These are phyloP conservation scores for Malthinus flaveolus DNA, from an alignment of 2,888 invertebrate species.

Conservation along the genomic window DNA sequence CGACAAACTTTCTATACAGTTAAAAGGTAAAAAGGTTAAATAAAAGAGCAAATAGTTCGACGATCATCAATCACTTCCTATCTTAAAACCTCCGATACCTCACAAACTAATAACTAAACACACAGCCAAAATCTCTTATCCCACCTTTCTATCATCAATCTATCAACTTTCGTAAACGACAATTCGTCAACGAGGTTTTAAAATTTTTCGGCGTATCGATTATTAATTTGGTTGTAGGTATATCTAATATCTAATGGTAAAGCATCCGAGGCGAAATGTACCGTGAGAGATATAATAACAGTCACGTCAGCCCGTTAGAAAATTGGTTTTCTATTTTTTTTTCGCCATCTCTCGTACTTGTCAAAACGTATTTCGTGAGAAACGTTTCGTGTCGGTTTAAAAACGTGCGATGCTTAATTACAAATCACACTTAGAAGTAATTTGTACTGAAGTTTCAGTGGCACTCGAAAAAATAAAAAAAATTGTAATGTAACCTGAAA, in stretches of 20 bases:
- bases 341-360: too few species aligned
- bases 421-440: slow-evolving; percentile 15
- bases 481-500: neutral
- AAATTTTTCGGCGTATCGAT: slow-evolving; percentile 6
- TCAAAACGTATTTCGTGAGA: too few species aligned
- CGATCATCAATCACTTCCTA: slow-evolving; percentile 19
- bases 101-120: slow-evolving; percentile 1
- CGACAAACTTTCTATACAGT: neutral
- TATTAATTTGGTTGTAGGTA: neutral
- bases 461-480: slow-evolving; percentile 8
- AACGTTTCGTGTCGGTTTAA: too few species aligned
- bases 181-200: slow-evolving; percentile 11
- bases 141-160: slow-evolving; percentile 10
- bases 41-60: slow-evolving; percentile 5
- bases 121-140: slow-evolving; percentile 15
- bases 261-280: too few species aligned
- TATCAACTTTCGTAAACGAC: slow-evolving; percentile 11
- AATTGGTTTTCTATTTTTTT: too few species aligned
- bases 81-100: slow-evolving; percentile 12
- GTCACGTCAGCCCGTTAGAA: too few species aligned
- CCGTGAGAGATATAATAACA: too few species aligned
- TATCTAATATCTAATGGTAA: too few species aligned
- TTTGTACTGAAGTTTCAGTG: slow-evolving; percentile 12
- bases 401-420: slow-evolving; percentile 9
- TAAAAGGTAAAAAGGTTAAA: neutral